These are phyloP conservation scores for Callyntrura guangdongensis DNA, from an alignment of 2,888 invertebrate species.

Conservation along the genomic window DNA sequence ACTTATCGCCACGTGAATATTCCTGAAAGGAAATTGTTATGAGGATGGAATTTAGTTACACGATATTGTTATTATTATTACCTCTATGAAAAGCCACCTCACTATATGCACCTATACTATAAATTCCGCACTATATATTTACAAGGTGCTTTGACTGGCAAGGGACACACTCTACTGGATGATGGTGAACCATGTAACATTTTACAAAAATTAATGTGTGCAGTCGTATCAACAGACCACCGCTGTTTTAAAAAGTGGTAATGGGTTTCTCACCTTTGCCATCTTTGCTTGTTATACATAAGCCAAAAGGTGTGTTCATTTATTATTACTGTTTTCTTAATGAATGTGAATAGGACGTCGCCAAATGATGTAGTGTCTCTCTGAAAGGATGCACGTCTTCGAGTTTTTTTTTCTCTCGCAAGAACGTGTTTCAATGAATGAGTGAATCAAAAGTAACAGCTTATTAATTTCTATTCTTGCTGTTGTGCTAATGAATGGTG, in stretches of 20 bases:
- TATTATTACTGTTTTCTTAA: constrained; percentile 36
- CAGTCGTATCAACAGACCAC: background rate
- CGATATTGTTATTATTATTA: constrained; percentile 41
- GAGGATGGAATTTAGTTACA: constrained; percentile 72
- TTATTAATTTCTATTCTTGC: constrained; percentile 47
- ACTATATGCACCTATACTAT: background rate
- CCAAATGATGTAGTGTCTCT: constrained; percentile 47
- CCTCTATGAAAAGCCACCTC: background rate
- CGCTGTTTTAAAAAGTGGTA: constrained; percentile 37
- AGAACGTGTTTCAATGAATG: constrained; percentile 36
- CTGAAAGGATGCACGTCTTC: constrained; percentile 53
- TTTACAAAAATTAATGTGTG: background rate
- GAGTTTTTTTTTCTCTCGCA: constrained; percentile 23
- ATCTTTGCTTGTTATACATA: background rate
- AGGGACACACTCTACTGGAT: background rate
- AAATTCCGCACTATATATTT: too few relatives aligned
- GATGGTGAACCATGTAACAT: constrained; percentile 5
- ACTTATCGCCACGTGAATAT: constrained; percentile 62
- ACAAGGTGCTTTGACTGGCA: background rate
- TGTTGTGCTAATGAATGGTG: background rate
- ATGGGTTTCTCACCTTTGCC: constrained; percentile 34
- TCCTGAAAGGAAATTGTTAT: constrained; percentile 78
- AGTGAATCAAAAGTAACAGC: constrained; percentile 10
- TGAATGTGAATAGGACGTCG: constrained; percentile 1
- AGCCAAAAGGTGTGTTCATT: constrained; percentile 11